Evolutionary conservation across 2,888 invertebrate genomes (phyloP).

Genomic region (Amiota communis): DNA sequence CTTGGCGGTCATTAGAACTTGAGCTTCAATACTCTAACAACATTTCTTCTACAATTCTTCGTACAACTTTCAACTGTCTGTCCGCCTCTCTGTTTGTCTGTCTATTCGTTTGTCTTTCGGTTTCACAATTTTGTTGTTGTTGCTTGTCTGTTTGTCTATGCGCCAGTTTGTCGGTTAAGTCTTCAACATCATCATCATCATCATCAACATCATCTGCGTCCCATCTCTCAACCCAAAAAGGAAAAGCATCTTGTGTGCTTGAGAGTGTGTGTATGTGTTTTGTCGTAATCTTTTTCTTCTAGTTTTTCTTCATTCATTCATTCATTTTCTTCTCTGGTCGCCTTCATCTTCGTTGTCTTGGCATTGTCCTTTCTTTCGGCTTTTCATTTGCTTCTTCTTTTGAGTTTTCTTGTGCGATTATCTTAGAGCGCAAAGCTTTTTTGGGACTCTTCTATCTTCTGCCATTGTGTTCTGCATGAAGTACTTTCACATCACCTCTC

Average conservation of each 20-base stretch:
- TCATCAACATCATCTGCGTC: background rate
- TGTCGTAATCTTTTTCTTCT: background rate
- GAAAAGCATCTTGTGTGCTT: too few relatives aligned
- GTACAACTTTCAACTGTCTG: background rate
- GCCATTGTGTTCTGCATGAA: conserved; percentile 60
- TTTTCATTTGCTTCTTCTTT: too few relatives aligned
- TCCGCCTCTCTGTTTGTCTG: background rate
- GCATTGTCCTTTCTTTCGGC: too few relatives aligned
- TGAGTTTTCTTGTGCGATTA: conserved; percentile 21
- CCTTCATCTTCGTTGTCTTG: conserved; percentile 4
- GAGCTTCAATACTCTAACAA: conserved; percentile 12
- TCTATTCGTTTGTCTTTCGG: background rate
- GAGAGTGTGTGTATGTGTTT: background rate
- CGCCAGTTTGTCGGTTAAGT: conserved; percentile 48
- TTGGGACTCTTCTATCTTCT: conserved; percentile 9
- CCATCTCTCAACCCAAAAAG: background rate
- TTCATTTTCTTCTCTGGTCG: background rate
- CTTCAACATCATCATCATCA: conserved; percentile 15
- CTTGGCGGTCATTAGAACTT: conserved; percentile 67
- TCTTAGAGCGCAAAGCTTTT: conserved; percentile 20
- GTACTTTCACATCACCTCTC: conserved; percentile 45
- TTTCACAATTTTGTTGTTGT: background rate
- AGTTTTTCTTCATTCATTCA: conserved; percentile 36
- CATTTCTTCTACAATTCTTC: conserved; percentile 7
- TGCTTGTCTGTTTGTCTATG: conserved; percentile 12